Conservation (phyloP, 2,113 vertebrate genomes). For the Chaetodon auriga region DNA sequence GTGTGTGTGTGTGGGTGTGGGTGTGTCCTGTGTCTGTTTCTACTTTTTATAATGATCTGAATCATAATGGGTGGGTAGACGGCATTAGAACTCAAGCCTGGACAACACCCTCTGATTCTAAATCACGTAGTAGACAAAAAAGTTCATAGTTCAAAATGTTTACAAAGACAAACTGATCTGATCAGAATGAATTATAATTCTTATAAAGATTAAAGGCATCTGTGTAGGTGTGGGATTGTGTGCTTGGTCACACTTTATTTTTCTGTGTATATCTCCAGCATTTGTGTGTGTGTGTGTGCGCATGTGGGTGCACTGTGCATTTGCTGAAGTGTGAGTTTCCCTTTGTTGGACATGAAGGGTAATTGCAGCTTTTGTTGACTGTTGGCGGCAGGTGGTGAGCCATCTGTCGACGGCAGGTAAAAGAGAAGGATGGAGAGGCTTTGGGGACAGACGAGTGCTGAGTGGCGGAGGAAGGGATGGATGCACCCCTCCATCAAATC, state of each 20-base stretch:
- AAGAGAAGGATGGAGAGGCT: constrained; percentile 68
- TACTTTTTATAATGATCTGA: neutral
- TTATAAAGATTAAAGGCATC: neutral
- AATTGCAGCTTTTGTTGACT: constrained; percentile 81
- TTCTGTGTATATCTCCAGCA: neutral
- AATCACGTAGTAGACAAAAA: neutral
- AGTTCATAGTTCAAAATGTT: neutral
- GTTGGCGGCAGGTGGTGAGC: constrained; percentile 79
- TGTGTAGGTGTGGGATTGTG: constrained; percentile 1
- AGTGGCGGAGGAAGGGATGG: constrained; percentile 63
- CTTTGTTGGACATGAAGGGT: constrained; percentile 79
- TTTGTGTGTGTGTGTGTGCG: neutral
- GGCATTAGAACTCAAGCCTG: constrained; percentile 3
- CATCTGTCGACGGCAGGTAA: constrained; percentile 83
- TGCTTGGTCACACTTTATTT: constrained; percentile 17
- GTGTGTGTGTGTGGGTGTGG: no score
- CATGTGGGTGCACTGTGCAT: constrained; percentile 7
- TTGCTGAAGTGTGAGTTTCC: constrained; percentile 45
- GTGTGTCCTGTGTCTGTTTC: neutral
- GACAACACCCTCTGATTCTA: neutral
- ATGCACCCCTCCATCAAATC: constrained; percentile 71
- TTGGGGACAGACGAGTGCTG: constrained; percentile 63
- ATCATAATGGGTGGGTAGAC: neutral
- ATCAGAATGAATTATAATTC: neutral
- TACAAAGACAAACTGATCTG: neutral